A percentile compares a stretch with the other conserved stretches of the same genome.
Conservation (phyloP, 2,888 invertebrate genomes). For the Diplazon laetatorius region DNA sequence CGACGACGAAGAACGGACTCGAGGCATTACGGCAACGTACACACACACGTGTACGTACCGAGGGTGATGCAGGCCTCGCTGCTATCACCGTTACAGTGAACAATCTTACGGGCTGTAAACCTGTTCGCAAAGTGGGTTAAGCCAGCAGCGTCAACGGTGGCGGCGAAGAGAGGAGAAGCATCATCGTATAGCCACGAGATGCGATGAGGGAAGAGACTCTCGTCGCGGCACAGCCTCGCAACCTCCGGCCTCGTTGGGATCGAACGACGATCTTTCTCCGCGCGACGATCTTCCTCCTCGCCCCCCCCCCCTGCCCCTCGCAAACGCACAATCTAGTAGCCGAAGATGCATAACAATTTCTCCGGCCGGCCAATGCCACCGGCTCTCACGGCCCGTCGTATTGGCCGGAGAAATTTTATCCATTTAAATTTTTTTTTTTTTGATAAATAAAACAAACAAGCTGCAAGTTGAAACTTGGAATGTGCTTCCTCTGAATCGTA, state of each 20-base stretch:
- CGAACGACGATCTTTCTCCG: slow-evolving; percentile 52
- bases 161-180: slow-evolving; percentile 9
- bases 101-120: slow-evolving; percentile 73
- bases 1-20: slow-evolving; percentile 21
- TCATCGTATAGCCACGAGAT: slow-evolving; percentile 24
- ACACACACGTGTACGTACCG: slow-evolving; percentile 20
- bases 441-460: too few species aligned
- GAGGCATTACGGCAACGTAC: slow-evolving; percentile 2
- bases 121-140: slow-evolving; percentile 81
- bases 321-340: too few species aligned
- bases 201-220: neutral
- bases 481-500: too few species aligned
- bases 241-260: slow-evolving; percentile 62
- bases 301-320: too few species aligned
- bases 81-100: slow-evolving; percentile 78
- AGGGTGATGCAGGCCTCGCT: slow-evolving; percentile 66
- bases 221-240: slow-evolving; percentile 43
- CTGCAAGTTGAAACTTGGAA: too few species aligned
- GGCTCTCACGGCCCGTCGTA: too few species aligned
- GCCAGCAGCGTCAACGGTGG: slow-evolving; percentile 45
- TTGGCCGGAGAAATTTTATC: too few species aligned
- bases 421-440: too few species aligned
- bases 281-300: neutral
- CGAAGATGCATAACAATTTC: too few species aligned
- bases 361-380: too few species aligned